Percentiles rank a stretch among this genome's conserved stretches.
Conservation (phyloP, 1,140 invertebrate genomes). For the Calephelis nemesis region DNA sequence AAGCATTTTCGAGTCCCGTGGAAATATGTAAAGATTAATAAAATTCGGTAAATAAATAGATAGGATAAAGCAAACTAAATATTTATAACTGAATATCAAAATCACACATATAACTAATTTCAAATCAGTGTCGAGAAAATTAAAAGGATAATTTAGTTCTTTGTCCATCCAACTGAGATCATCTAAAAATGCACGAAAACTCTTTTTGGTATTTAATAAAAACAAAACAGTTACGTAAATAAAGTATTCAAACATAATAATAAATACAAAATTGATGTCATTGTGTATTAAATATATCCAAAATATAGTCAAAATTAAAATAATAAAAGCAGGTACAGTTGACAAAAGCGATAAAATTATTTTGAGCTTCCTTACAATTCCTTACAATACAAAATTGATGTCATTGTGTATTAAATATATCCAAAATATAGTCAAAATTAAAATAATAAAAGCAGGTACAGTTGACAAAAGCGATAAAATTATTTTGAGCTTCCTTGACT, state of each 20-base stretch:
- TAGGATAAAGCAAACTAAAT: neutral
- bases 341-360: neutral
- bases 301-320: neutral
- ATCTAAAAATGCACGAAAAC: neutral
- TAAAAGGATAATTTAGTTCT: neutral
- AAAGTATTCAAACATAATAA: neutral
- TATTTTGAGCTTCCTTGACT: neutral
- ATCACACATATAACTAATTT: neutral
- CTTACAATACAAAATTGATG: too few species aligned
- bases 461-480: neutral
- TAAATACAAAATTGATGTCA: neutral
- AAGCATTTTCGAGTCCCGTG: neutral
- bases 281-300: neutral
- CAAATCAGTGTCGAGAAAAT: neutral
- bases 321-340: neutral
- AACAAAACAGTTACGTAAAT: neutral
- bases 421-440: neutral
- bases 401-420: neutral
- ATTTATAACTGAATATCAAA: neutral
- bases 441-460: neutral
- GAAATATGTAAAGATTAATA: too few species aligned
- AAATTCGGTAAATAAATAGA: too few species aligned
- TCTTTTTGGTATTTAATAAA: neutral
- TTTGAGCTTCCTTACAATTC: neutral
- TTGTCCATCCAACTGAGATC: neutral